A percentile compares a stretch with the other conserved stretches of the same genome.
Conservation (phyloP, 2,888 invertebrate species). For the Hypsopygia costalis region DNA sequence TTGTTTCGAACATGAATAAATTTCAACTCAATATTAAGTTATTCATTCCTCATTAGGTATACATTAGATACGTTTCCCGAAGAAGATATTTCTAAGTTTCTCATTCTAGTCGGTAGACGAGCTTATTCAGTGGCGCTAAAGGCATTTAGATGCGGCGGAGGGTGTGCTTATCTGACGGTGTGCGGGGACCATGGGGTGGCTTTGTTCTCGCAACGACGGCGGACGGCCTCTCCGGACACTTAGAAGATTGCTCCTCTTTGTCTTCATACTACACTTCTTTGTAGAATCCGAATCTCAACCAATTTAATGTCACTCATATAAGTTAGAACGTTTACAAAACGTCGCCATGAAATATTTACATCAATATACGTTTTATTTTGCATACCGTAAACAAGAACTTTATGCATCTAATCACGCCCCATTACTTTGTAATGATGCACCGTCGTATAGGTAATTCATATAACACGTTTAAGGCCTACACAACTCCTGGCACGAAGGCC, state of each 20-base stretch:
- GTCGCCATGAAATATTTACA: no score
- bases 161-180: constrained; percentile 56
- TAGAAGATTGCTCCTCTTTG: constrained; percentile 73
- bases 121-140: constrained; percentile 51
- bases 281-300: no score
- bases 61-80: constrained; percentile 41
- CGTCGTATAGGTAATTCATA: constrained; percentile 39
- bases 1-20: constrained; percentile 29
- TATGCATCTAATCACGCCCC: constrained; percentile 12
- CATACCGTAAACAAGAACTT: constrained; percentile 6
- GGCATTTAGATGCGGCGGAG: constrained; percentile 55
- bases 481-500: constrained; percentile 43
- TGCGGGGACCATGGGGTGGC: constrained; percentile 34
- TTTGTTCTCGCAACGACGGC: constrained; percentile 44
- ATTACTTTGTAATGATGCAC: constrained; percentile 24
- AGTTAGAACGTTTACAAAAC: no score
- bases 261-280: constrained; percentile 63
- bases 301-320: no score
- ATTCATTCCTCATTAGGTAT: constrained; percentile 47
- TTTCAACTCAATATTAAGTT: constrained; percentile 32
- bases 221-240: constrained; percentile 63
- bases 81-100: constrained; percentile 47
- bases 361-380: neutral
- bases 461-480: constrained; percentile 41
- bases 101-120: constrained; percentile 41